Evolutionary conservation across 2,888 invertebrate species (phyloP), one percentile per base, ranked within the genome.

Genomic region (Trissolcus brochymenae): DNA sequence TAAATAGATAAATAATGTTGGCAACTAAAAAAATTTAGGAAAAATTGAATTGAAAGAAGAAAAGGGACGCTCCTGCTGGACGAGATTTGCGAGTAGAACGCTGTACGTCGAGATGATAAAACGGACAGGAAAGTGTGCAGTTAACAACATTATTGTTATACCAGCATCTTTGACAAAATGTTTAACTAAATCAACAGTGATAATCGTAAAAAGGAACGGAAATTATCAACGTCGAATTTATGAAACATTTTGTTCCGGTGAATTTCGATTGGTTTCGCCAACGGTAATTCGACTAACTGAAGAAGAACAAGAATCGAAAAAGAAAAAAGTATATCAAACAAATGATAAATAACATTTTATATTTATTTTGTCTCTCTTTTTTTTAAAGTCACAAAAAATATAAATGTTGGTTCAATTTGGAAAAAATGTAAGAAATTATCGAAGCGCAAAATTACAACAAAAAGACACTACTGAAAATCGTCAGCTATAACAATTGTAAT

Each of bases 71-170:
- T 35, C 21, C 7, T 46, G 35, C 46, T 35, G 54, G 53, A 62
- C 14, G 49, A 21, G 70, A 51, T 75, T 25, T 19, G 51, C 17
- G 53, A 60, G 59, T 13, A 17, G 51, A 35, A 50, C 54, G 53
- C 43, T 61, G 43, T 41, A 64, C 53, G 67, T 57, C 68, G 59
- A 64, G 51, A 67, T 61, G 35, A 74, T 51, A 66, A 71, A 64
- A 59, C 62, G 61, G 66, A 76, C 73, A 79, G 62, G 79, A 79
- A 79, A 79, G 79, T 73, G 76, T 70, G 68, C 56, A 79, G 79
- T 79, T 79, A 79, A 79, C 76, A 79, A 79, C 79, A 76, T 79
- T 79, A 79, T 79, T 79, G 76, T 79, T 73, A 73, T 76, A 66
- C 73, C 57, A 56, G 68, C 67, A 71, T 67, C 25, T 46, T 67